Conservation (phyloP, 2,113 vertebrate genomes). For the Seriola rivoliana region DNA sequence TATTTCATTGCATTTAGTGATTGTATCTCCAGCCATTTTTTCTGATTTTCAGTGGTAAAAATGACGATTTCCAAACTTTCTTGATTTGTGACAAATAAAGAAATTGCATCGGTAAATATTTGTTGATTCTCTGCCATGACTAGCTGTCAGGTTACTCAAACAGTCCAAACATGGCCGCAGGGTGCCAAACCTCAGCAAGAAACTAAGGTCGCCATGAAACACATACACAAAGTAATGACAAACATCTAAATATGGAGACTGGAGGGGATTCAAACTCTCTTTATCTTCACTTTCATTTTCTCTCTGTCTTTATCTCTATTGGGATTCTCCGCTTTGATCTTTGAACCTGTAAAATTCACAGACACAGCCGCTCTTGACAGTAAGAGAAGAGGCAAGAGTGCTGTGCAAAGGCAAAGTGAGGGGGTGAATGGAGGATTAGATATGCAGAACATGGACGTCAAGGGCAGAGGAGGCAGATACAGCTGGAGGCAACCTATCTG, state of each 20-base stretch:
- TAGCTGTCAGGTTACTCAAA: conserved; percentile 48
- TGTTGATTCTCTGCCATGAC: conserved; percentile 35
- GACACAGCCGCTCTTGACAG: conserved; percentile 69
- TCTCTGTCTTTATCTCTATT: conserved; percentile 64
- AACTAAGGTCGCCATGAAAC: conserved; percentile 55
- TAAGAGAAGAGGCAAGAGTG: conserved; percentile 64
- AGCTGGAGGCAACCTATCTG: conserved; percentile 74
- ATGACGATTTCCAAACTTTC: conserved; percentile 11
- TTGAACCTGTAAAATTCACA: conserved; percentile 76
- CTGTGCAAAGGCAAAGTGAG: conserved; percentile 71
- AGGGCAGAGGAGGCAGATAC: conserved; percentile 78
- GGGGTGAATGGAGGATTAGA: conserved; percentile 75
- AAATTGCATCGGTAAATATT: conserved; percentile 40
- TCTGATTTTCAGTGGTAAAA: conserved; percentile 17
- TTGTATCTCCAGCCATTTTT: conserved; percentile 14
- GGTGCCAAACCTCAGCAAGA: conserved; percentile 40
- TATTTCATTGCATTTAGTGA: not conserved
- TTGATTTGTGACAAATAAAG: not conserved
- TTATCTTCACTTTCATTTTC: conserved; percentile 68
- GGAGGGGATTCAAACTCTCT: conserved; percentile 67
- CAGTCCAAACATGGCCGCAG: conserved; percentile 55
- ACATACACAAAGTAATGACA: conserved; percentile 70
- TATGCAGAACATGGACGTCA: conserved; percentile 79
- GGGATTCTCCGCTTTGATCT: conserved; percentile 74
- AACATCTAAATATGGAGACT: conserved; percentile 74